Evolutionary conservation across 2,888 invertebrate species (phyloP).

Genomic region (Plagodis dolabraria): DNA sequence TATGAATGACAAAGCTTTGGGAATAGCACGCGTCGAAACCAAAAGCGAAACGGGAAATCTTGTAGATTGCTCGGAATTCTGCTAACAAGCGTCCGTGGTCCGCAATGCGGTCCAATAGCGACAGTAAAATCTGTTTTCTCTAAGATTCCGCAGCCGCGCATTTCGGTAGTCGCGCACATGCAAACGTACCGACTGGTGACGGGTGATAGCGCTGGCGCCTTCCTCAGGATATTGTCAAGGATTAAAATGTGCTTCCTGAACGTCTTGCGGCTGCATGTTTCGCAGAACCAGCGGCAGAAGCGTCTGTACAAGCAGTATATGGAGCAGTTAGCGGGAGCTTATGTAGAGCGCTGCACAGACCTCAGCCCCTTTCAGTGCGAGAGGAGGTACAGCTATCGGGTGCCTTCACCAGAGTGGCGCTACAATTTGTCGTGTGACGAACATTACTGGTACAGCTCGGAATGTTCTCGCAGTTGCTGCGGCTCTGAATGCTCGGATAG

Average conservation of each 20-base stretch:
- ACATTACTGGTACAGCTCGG: conserved; percentile 60
- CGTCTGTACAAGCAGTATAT: conserved; percentile 80
- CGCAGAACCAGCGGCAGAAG: conserved; percentile 80
- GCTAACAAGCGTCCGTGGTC: conserved; percentile 55
- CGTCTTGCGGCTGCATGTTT: conserved; percentile 82
- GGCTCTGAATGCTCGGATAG: conserved; percentile 73
- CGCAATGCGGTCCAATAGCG: conserved; percentile 54
- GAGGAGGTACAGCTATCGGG: conserved; percentile 49
- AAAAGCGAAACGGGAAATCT: conserved; percentile 49
- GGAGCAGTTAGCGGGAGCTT: conserved; percentile 77
- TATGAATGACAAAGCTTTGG: conserved; percentile 51
- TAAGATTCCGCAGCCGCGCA: conserved; percentile 55
- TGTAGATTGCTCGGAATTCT: conserved; percentile 56
- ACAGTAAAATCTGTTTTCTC: conserved; percentile 66
- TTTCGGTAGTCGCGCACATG: conserved; percentile 62
- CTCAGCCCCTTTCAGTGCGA: conserved; percentile 64
- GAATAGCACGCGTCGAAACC: conserved; percentile 22
- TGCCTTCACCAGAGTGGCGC: conserved; percentile 67
- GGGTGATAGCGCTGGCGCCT: conserved; percentile 47
- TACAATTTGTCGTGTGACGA: conserved; percentile 67
- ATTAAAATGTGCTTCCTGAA: conserved; percentile 85
- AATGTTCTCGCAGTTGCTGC: conserved; percentile 62
- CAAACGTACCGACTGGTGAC: conserved; percentile 65
- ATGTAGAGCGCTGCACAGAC: conserved; percentile 74
- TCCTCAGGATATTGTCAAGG: conserved; percentile 49